Conservation (phyloP, 2,113 vertebrate genomes). For the Raja brachyura region DNA sequence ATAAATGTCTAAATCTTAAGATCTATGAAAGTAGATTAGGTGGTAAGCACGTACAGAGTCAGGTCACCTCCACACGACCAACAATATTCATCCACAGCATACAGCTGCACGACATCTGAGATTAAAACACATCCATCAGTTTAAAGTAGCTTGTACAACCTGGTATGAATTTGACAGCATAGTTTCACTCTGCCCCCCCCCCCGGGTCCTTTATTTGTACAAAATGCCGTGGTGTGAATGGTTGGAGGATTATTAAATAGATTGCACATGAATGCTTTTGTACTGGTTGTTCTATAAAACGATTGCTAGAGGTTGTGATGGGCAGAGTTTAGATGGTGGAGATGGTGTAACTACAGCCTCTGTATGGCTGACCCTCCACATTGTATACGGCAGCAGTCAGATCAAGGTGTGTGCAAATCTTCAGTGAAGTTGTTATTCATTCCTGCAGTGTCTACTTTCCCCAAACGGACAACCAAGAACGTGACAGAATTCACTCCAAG, state of each 20-base stretch:
- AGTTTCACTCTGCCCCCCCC: neutral
- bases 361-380: neutral
- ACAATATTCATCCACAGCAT: neutral
- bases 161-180: neutral
- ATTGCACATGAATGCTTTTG: neutral
- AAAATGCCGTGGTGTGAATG: neutral
- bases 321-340: conserved; percentile 18
- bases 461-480: conserved; percentile 5
- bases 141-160: neutral
- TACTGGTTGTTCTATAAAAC: neutral
- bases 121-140: neutral
- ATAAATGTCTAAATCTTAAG: neutral
- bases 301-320: neutral
- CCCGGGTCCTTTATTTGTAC: neutral
- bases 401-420: neutral
- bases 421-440: neutral
- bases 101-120: neutral
- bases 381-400: neutral
- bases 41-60: neutral
- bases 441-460: neutral
- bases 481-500: conserved; percentile 11
- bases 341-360: neutral
- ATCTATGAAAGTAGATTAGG: no score
- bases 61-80: neutral
- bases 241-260: neutral